Conservation (phyloP, 1,140 invertebrate species). For the Sitobion miscanthi region DNA sequence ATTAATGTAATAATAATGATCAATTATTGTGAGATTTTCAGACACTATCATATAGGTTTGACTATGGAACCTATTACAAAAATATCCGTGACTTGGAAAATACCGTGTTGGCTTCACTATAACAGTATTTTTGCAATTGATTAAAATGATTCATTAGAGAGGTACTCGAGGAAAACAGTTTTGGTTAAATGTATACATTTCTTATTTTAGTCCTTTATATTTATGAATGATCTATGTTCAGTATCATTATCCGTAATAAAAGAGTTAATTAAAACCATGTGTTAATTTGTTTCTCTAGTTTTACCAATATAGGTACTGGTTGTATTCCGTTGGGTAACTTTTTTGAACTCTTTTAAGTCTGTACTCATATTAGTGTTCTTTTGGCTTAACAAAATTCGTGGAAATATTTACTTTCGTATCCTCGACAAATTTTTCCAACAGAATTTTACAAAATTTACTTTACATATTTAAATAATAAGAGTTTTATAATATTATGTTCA, state of each 20-base stretch:
- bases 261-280: constrained; percentile 97
- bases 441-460: too few species aligned
- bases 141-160: constrained; percentile 88
- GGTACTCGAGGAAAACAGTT: constrained; percentile 90
- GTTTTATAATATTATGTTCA: too few species aligned
- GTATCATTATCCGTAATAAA: constrained; percentile 99
- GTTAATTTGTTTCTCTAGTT: constrained; percentile 80
- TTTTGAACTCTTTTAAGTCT: constrained; percentile 86
- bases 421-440: too few species aligned
- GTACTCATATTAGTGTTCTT: constrained; percentile 72
- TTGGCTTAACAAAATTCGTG: constrained; percentile 63
- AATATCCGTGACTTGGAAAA: constrained; percentile 98
- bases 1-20: too few species aligned
- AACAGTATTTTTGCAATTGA: constrained; percentile 81
- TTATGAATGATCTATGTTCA: constrained; percentile 88
- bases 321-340: constrained; percentile 89
- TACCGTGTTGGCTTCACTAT: constrained; percentile 86
- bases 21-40: too few species aligned
- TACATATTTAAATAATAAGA: too few species aligned
- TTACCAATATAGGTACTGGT: constrained; percentile 64
- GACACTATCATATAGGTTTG: too few species aligned
- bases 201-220: constrained; percentile 92
- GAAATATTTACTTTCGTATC: too few species aligned
- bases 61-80: constrained; percentile 79
- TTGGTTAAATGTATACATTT: constrained; percentile 97